Conservation (phyloP, 2,888 invertebrate genomes). For the Tubulanus polymorphus region DNA sequence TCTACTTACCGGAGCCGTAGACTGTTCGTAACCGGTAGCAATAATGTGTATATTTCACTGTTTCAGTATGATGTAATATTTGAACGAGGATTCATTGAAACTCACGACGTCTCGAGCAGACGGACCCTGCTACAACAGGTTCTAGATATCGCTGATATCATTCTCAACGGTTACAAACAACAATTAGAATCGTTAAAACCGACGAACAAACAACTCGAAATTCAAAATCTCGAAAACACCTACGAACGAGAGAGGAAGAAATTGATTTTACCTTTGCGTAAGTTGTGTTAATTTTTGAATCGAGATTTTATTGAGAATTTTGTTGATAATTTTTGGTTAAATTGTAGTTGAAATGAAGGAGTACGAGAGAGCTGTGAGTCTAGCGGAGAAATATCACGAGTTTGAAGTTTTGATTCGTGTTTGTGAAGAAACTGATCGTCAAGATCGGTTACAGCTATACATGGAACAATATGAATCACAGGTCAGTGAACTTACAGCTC, state of each 20-base stretch:
- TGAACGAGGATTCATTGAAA: conserved; percentile 51
- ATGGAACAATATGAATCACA: conserved; percentile 66
- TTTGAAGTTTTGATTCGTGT: conserved; percentile 76
- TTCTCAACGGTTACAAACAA: conserved; percentile 68
- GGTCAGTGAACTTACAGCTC: conserved; percentile 44
- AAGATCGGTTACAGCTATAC: conserved; percentile 68
- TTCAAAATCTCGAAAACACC: conserved; percentile 58
- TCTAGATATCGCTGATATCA: conserved; percentile 66
- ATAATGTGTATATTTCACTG: too few relatives aligned
- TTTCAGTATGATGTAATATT: conserved; percentile 41
- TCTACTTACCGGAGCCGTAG: too few relatives aligned
- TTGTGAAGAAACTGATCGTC: conserved; percentile 73
- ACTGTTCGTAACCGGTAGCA: too few relatives aligned
- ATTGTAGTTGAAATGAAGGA: conserved; percentile 70
- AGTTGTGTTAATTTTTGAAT: conserved; percentile 18
- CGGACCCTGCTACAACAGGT: conserved; percentile 67
- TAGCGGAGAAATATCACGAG: conserved; percentile 88
- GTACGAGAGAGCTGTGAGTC: conserved; percentile 72
- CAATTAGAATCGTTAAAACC: conserved; percentile 60
- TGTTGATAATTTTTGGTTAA: conserved; percentile 13
- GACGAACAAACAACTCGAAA: conserved; percentile 14
- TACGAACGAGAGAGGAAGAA: conserved; percentile 60
- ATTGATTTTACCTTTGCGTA: conserved; percentile 50
- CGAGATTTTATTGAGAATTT: background rate
- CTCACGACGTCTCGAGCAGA: conserved; percentile 59